A percentile compares a stretch with the other conserved stretches of the same genome.
These are phyloP conservation scores for Gyps fulvus DNA, from an alignment of 2,113 vertebrate species.

Conservation along the genomic window DNA sequence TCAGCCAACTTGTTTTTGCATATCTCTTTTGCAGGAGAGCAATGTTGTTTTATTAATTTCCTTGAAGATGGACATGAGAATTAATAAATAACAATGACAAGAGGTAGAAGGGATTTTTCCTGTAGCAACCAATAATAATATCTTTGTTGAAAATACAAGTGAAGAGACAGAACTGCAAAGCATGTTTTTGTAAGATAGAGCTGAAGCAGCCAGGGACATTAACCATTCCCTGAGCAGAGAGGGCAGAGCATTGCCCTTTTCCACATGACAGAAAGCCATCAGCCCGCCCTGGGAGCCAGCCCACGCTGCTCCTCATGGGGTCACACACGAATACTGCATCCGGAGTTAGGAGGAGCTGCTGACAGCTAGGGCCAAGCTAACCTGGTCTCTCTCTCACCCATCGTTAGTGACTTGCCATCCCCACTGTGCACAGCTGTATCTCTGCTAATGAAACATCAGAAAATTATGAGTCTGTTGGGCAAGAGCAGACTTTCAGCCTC, in stretches of 20 bases:
- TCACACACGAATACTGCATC: background rate
- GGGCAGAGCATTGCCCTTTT: background rate
- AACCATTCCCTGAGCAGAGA: background rate
- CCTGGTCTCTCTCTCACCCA: background rate
- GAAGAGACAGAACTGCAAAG: background rate
- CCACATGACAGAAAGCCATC: background rate
- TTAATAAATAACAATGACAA: background rate
- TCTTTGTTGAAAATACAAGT: background rate
- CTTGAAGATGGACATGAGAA: background rate
- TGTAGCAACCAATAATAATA: background rate
- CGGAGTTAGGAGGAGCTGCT: background rate
- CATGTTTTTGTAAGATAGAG: background rate
- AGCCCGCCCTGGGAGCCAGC: background rate
- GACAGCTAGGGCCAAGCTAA: background rate
- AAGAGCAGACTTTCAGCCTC: background rate
- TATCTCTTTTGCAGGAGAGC: background rate
- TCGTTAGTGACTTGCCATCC: background rate
- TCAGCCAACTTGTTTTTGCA: background rate
- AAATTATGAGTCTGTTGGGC: background rate
- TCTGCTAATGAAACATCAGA: background rate
- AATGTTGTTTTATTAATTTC: background rate
- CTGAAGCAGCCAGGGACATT: background rate
- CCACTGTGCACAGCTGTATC: background rate
- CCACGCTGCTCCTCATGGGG: background rate
- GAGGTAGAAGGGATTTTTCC: background rate